phyloP scores from a whole-genome alignment of 2,888 invertebrate species.

The Drosophila koepferae region DNA sequence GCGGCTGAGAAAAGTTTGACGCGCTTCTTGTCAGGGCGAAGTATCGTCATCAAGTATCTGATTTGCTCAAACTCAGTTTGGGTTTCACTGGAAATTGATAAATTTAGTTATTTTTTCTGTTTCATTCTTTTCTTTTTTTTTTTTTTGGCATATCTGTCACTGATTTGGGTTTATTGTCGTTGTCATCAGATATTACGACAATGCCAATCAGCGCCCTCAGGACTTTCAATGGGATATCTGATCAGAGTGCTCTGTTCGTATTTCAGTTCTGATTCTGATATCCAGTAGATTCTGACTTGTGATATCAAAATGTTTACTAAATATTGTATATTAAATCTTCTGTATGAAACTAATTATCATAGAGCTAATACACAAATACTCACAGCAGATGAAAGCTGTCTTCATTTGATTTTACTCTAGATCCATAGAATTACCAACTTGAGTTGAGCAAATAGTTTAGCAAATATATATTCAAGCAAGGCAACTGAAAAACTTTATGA shows the following conservation, averaged over 20 bases:
- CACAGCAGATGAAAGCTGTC: no score
- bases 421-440: no score
- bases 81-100: constrained; percentile 43
- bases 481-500: no score
- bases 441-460: no score
- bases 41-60: constrained; percentile 63
- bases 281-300: not conserved
- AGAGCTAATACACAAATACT: no score
- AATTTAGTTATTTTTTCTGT: constrained; percentile 18
- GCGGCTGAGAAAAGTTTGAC: constrained; percentile 63
- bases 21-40: constrained; percentile 52
- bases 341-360: no score
- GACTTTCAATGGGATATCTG: constrained; percentile 62
- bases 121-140: not conserved
- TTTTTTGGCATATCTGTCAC: constrained; percentile 38
- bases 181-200: constrained; percentile 55
- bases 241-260: constrained; percentile 7
- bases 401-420: no score
- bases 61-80: constrained; percentile 62
- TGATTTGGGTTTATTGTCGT: constrained; percentile 72
- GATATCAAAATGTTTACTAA: no score
- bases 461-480: no score
- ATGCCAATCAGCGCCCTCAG: constrained; percentile 64
- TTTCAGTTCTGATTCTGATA: not conserved
- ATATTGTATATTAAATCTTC: no score